Evolutionary conservation across 2,113 vertebrate species (phyloP).

Genomic region (Lethenteron camtschaticum): DNA sequence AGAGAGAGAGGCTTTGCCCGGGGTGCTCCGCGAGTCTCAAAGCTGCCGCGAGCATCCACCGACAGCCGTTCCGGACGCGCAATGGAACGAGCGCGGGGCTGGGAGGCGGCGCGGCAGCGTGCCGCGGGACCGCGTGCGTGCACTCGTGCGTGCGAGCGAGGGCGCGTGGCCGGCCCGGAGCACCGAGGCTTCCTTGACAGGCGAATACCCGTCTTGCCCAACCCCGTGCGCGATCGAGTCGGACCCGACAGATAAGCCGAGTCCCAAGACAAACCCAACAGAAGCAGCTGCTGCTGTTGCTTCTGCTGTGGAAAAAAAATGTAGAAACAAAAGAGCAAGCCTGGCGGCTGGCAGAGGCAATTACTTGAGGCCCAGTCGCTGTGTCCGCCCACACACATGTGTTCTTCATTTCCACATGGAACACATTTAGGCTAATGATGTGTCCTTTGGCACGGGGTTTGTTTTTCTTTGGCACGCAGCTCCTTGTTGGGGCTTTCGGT

Average conservation of each 20-base stretch:
- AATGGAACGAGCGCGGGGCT: too few species aligned
- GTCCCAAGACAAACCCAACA: too few species aligned
- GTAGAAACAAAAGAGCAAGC: constrained; percentile 2
- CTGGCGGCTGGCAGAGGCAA: not conserved
- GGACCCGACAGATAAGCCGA: too few species aligned
- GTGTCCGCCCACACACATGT: constrained; percentile 2
- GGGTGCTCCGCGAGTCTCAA: too few species aligned
- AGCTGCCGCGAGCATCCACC: too few species aligned
- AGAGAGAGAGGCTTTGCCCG: too few species aligned
- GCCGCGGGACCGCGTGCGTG: not conserved
- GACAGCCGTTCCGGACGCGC: too few species aligned
- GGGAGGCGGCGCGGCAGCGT: not conserved
- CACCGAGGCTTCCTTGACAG: too few species aligned
- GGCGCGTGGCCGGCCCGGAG: not conserved
- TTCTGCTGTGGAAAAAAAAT: not conserved
- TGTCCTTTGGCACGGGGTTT: constrained; percentile 3
- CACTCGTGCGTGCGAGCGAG: not conserved
- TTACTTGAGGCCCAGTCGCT: not conserved
- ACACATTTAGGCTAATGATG: constrained; percentile 6
- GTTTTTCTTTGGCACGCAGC: constrained; percentile 4
- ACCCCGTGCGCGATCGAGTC: too few species aligned
- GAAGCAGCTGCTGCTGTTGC: not conserved
- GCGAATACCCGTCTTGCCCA: too few species aligned
- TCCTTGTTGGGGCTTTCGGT: not conserved
- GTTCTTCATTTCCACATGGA: constrained; percentile 6